Percentiles rank a stretch among this genome's conserved stretches.
These are phyloP conservation scores for Uropsilus gracilis DNA, from an alignment of 2,113 vertebrate genomes.

Conservation along the genomic window DNA sequence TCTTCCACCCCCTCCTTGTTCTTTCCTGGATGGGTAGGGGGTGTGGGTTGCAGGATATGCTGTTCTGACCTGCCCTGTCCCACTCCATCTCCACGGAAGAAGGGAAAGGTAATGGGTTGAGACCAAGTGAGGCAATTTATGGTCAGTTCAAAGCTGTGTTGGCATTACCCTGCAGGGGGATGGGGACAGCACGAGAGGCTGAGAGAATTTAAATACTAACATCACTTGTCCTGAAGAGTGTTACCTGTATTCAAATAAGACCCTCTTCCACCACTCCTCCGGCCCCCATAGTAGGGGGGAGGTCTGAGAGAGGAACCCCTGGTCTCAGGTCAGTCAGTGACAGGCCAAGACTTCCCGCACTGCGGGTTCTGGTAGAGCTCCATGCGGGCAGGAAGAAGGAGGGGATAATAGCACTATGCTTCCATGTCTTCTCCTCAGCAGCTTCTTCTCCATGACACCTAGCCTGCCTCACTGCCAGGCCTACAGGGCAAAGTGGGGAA, in stretches of 20 bases:
- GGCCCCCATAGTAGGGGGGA: neutral
- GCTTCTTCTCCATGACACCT: neutral
- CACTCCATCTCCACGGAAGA: neutral
- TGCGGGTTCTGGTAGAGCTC: fast-evolving
- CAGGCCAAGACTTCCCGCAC: neutral
- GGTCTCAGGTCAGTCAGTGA: neutral
- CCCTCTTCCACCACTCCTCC: neutral
- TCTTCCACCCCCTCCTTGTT: neutral
- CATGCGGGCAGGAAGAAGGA: neutral
- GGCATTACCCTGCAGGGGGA: neutral
- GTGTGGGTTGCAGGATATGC: neutral
- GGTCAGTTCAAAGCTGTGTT: neutral
- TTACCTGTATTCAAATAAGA: neutral
- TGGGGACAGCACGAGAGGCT: too few relatives aligned
- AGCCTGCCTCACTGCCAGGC: neutral
- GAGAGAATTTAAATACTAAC: neutral
- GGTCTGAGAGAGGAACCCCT: too few relatives aligned
- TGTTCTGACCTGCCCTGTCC: neutral
- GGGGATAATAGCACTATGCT: fast-evolving
- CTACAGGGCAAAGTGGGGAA: neutral
- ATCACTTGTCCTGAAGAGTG: neutral
- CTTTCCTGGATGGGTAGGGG: neutral
- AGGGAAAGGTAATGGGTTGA: neutral
- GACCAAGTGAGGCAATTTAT: neutral
- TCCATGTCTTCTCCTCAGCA: neutral